Conservation (phyloP, 2,888 invertebrate genomes). For the Ormyrus thymus region DNA sequence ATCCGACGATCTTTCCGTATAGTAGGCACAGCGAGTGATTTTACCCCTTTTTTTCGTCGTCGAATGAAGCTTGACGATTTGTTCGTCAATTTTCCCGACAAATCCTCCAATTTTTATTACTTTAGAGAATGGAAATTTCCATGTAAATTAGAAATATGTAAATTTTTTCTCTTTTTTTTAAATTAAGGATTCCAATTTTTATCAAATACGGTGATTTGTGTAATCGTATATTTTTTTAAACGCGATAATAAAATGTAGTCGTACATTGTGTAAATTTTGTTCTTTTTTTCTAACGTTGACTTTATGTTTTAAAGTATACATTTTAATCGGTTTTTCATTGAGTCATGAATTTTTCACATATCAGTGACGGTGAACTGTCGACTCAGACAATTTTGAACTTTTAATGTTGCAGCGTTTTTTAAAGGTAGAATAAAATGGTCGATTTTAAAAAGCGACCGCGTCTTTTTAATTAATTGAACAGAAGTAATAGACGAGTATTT, state of each 20-base stretch:
- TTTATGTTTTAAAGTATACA: slow-evolving; percentile 6
- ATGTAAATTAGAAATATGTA: slow-evolving; percentile 44
- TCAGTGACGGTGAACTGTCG: slow-evolving; percentile 59
- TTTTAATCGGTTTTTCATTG: slow-evolving; percentile 36
- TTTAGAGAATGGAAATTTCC: slow-evolving; percentile 25
- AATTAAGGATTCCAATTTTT: slow-evolving; percentile 36
- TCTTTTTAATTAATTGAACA: slow-evolving; percentile 41
- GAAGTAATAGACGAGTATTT: slow-evolving; percentile 27
- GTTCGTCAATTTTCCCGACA: slow-evolving; percentile 6
- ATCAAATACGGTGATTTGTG: slow-evolving; percentile 11
- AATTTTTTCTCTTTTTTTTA: slow-evolving; percentile 22
- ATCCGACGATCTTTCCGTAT: slow-evolving; percentile 37
- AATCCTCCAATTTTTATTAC: slow-evolving; percentile 27
- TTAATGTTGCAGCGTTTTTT: slow-evolving; percentile 40
- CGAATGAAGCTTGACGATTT: slow-evolving; percentile 13
- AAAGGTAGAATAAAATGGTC: slow-evolving; percentile 28
- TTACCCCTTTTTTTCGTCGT: slow-evolving; percentile 35
- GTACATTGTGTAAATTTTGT: slow-evolving; percentile 28
- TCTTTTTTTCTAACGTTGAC: slow-evolving; percentile 12
- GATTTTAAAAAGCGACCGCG: slow-evolving; percentile 35
- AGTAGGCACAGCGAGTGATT: slow-evolving; percentile 35
- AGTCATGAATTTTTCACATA: slow-evolving; percentile 60
- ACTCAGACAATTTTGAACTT: slow-evolving; percentile 45
- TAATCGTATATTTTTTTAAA: slow-evolving; percentile 26
- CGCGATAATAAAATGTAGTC: slow-evolving; percentile 6